Evolutionary conservation across 2,113 vertebrate species (phyloP), one percentile per base, ranked within the genome.

Genomic region (Cygnus atratus): DNA sequence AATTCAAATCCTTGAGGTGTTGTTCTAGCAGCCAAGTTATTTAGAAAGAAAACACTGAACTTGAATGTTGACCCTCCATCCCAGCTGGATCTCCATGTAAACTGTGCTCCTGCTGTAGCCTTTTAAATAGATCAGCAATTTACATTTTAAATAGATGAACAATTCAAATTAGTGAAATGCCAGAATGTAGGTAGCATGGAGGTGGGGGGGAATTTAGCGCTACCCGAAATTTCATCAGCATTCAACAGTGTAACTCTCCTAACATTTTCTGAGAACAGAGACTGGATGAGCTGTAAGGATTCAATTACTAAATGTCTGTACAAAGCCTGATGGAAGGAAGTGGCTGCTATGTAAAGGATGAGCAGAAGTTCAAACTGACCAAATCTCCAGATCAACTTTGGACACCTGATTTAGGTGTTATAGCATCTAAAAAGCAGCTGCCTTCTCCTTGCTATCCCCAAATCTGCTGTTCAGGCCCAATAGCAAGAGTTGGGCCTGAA

Each of bases 61-160:
- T 94, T 88, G 84, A 97, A 83, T 95, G 93, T 91, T 96, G 95
- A 97, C 96, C 95, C 91, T 95, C 43, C 78, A 95, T 94, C 95
- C 93, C 96, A 97, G 95, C 94, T 96, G 95, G 96, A 96, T 95
- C 85, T 96, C 92, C 92, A 77, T 18, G 82, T 95, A 96, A 97
- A 94, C 90, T 90, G 94, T 88, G 95, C 85, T 95, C 96, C 96
- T 90, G 91, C 95, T 96, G 96, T 93, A 97, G 91, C 90, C 94
- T 96, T 96, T 96, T 95, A 97, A 96, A 96, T 90, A 93, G 96
- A 96, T 96, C 94, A 92, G 95, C 94, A 96, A 96, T 96, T 96
- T 96, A 96, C 96, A 96, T 97, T 93, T 95, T 96, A 97, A 97
- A 92, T 86, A 96, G 95, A 96, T 86, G 78, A 95, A 93, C 96